Percentiles rank a stretch among this genome's conserved stretches.
Conservation (phyloP, 2,888 invertebrate genomes). For the Taphrorychus bicolor region DNA sequence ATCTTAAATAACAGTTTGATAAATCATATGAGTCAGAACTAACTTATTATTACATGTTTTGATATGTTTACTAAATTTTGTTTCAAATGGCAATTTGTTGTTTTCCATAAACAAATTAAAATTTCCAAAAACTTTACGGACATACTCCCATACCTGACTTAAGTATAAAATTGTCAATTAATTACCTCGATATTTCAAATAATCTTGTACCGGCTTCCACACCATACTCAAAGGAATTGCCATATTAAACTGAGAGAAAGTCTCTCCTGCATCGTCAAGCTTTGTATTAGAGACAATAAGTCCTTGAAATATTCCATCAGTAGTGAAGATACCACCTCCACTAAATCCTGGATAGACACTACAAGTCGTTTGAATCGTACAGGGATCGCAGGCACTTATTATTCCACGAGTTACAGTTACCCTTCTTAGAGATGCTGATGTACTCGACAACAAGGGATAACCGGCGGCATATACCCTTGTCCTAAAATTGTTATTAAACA, state of each 20-base stretch:
- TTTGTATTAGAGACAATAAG: conserved; percentile 66
- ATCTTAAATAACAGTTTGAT: too few relatives aligned
- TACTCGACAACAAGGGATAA: conserved; percentile 65
- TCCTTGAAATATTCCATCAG: conserved; percentile 62
- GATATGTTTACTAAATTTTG: too few relatives aligned
- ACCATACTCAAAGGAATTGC: conserved; percentile 61
- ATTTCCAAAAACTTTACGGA: too few relatives aligned
- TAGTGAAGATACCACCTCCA: conserved; percentile 67
- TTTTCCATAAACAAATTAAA: too few relatives aligned
- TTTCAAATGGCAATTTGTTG: too few relatives aligned
- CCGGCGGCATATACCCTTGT: conserved; percentile 68
- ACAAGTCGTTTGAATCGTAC: conserved; percentile 69
- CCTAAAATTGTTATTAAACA: too few relatives aligned
- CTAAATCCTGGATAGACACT: conserved; percentile 70
- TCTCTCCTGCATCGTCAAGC: conserved; percentile 60
- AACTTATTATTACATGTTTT: too few relatives aligned
- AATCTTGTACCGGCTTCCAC: not conserved
- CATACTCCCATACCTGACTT: too few relatives aligned
- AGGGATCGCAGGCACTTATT: conserved; percentile 63
- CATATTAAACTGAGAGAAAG: conserved; percentile 68
- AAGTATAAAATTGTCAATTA: not conserved
- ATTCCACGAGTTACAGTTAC: conserved; percentile 65
- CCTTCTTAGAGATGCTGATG: conserved; percentile 56
- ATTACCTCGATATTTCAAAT: not conserved
- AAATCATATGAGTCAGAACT: too few relatives aligned